Percentiles rank a stretch among this genome's conserved stretches.
Conservation (phyloP, 2,797 vertebrate genomes). For the Chanos chanos region DNA sequence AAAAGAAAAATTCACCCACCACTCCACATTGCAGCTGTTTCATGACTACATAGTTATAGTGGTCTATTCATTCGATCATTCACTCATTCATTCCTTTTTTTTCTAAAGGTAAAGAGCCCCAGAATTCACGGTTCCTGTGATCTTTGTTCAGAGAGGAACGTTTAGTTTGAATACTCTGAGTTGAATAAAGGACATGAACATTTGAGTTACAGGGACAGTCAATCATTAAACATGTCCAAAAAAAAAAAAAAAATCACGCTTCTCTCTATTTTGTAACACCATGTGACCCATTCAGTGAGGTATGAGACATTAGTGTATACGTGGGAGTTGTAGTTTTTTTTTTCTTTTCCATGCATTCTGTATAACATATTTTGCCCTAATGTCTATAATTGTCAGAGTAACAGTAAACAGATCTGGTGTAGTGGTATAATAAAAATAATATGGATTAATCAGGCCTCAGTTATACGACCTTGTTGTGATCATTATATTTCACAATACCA, state of each 20-base stretch:
- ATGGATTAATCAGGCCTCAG: background rate
- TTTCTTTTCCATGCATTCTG: constrained; percentile 31
- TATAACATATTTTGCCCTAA: constrained; percentile 17
- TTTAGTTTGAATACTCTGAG: too few species aligned
- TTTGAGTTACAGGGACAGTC: too few species aligned
- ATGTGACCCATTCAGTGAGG: constrained; percentile 39
- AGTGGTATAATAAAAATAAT: background rate
- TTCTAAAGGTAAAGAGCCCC: too few species aligned
- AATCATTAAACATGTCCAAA: too few species aligned
- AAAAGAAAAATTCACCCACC: constrained; percentile 3
- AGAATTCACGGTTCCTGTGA: too few species aligned
- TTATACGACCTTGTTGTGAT: constrained; percentile 16
- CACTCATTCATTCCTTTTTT: too few species aligned
- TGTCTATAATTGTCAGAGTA: constrained; percentile 8
- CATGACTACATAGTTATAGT: background rate
- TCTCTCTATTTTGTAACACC: constrained; percentile 48
- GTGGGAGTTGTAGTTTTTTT: too few species aligned
- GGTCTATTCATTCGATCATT: too few species aligned
- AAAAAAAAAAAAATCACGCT: constrained; percentile 8
- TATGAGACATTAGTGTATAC: background rate
- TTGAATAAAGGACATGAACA: too few species aligned
- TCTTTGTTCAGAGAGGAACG: too few species aligned
- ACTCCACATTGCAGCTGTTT: background rate
- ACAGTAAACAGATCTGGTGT: too few species aligned
- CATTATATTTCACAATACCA: constrained; percentile 44